These are phyloP conservation scores for Diplodus puntazzo DNA, from an alignment of 2,797 vertebrate genomes.

Conservation along the genomic window DNA sequence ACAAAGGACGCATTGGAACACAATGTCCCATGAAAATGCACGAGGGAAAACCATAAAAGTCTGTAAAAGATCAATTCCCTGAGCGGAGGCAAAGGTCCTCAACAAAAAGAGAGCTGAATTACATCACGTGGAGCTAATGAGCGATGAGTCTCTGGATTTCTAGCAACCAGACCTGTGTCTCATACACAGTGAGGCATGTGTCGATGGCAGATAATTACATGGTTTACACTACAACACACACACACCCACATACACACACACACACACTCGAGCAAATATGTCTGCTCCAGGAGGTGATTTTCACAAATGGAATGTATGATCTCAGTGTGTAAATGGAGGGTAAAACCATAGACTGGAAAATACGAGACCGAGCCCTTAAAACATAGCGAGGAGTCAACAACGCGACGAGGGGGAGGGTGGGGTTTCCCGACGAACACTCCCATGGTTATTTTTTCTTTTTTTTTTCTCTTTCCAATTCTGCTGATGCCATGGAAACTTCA, in stretches of 20 bases:
- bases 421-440: constrained; percentile 72
- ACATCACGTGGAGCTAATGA: constrained; percentile 47
- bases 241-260: constrained; percentile 28
- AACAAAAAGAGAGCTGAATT: constrained; percentile 32
- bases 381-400: constrained; percentile 68
- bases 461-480: constrained; percentile 32
- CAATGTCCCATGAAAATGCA: constrained; percentile 62
- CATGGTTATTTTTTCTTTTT: constrained; percentile 19
- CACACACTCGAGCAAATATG: constrained; percentile 16
- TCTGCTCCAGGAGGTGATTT: constrained; percentile 79
- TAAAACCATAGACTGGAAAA: constrained; percentile 77
- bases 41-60: constrained; percentile 48
- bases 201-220: constrained; percentile 58
- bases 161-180: constrained; percentile 53
- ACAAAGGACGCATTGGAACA: constrained; percentile 62
- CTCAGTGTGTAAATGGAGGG: constrained; percentile 72
- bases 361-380: constrained; percentile 70
- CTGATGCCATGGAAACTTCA: constrained; percentile 80
- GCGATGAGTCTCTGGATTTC: constrained; percentile 40
- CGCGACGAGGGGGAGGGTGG: constrained; percentile 64
- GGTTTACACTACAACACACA: constrained; percentile 59
- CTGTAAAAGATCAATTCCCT: constrained; percentile 50
- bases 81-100: constrained; percentile 5
- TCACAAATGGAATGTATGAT: constrained; percentile 80
- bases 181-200: constrained; percentile 38